Percentiles rank a stretch among this genome's conserved stretches.
Conservation (phyloP, 2,888 invertebrate genomes). For the Oxystoma pomonae region DNA sequence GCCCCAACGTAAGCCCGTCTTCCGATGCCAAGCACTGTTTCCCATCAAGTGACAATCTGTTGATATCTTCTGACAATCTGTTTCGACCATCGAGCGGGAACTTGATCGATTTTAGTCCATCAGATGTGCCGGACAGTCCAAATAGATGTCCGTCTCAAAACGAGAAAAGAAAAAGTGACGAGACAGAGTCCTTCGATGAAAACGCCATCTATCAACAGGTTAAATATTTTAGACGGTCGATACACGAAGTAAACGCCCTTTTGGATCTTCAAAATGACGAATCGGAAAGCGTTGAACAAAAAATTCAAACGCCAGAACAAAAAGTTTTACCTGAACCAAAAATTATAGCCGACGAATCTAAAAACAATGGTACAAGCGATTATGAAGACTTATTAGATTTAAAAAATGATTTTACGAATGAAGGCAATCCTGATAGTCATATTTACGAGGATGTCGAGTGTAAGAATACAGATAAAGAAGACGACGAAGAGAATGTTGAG, state of each 20-base stretch:
- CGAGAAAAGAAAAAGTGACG: conserved; percentile 43
- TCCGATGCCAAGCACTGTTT: conserved; percentile 32
- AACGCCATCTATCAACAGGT: conserved; percentile 69
- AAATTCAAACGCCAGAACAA: conserved; percentile 14
- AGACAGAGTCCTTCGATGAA: conserved; percentile 41
- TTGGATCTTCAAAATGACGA: conserved; percentile 39
- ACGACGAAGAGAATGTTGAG: conserved; percentile 22
- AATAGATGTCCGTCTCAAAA: conserved; percentile 25
- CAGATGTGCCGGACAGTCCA: conserved; percentile 22
- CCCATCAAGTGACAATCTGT: conserved; percentile 26
- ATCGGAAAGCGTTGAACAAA: not conserved
- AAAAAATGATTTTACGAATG: conserved; percentile 4
- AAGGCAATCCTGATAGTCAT: not conserved
- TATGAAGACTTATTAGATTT: conserved; percentile 11
- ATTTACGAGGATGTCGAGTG: conserved; percentile 8
- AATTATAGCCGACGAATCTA: conserved; percentile 4
- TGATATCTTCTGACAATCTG: conserved; percentile 24
- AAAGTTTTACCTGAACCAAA: conserved; percentile 20
- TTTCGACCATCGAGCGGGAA: conserved; percentile 32
- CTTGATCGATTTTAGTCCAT: conserved; percentile 41
- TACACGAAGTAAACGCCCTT: conserved; percentile 69
- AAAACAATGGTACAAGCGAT: conserved; percentile 1
- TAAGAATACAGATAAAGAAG: conserved; percentile 7
- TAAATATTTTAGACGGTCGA: conserved; percentile 68
- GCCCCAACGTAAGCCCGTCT: conserved; percentile 43